Base-by-base conservation (phyloP, 2,797 vertebrate species). In the Darevskia mixta region DNA sequence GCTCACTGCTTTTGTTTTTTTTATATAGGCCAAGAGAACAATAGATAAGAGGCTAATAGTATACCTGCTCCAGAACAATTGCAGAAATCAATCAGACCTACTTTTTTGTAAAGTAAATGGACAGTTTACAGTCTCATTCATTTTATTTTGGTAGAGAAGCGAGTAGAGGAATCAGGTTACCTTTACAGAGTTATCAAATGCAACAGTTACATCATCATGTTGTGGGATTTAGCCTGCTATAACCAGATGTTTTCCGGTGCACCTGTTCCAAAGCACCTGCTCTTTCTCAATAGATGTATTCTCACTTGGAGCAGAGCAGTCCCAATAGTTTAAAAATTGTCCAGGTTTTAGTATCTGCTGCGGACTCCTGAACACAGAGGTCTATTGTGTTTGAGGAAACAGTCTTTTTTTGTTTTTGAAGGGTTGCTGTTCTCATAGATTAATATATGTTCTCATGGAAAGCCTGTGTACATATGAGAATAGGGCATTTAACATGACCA, bases 171-270 rank as follows among this genome's bases (percentile, higher is more conserved):
- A 88, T 87, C 66, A 82, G 11, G 32, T 92, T 94, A 79, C 86
- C 76, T 75, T n/a, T 23, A 69, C 43, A 90, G 90, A 77, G 69
- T n/a, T 29, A 90, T n/a, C 86, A 90, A 38, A 94, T 94, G 93
- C 86, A 90, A 83, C n/a, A 83, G 45, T 88, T 92, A 81, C 32
- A 87, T 93, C 87, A 89, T 82, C 43, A 38, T 86, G 72, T 79
- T 89, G 61, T 35, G 55, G 15, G 10, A 25, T 87, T 91, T 92
- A 71, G 49, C 23, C 89, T 93, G 55, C 64, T 91, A 49, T 86
- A 80, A 82, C 3, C 83, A 89, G 90, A 79, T 83, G 84, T 41
- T 84, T 43, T 27, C 88, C 80, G 23, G 58, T 61, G 79, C 84
- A 95, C 77, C 77, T 91, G 71, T 55, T 83, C 89, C 89, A 35